Evolutionary conservation across 2,797 vertebrate species (phyloP).

Genomic region (Cossypha caffra): DNA sequence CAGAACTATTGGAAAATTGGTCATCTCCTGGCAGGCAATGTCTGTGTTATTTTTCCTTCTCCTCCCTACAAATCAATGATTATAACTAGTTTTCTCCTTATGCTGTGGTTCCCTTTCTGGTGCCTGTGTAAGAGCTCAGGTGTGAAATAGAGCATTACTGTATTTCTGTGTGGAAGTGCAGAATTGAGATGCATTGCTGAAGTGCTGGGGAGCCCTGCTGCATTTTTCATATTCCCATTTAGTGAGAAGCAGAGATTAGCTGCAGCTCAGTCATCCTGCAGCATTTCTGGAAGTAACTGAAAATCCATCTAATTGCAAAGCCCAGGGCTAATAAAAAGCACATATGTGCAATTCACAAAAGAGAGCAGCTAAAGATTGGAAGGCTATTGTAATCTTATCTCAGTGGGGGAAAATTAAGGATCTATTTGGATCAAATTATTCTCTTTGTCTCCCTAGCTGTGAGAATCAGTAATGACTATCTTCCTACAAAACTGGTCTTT

Average conservation of each 20-base stretch:
- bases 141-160: neutral
- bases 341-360: neutral
- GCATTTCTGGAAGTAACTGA: slow-evolving; percentile 14
- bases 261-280: slow-evolving; percentile 27
- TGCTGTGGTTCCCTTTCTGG: neutral
- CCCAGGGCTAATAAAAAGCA: slow-evolving; percentile 43
- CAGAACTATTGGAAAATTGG: slow-evolving; percentile 44
- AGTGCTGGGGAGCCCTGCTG: neutral
- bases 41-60: neutral
- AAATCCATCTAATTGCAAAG: slow-evolving; percentile 47
- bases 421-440: slow-evolving; percentile 45
- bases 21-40: neutral
- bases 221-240: slow-evolving; percentile 51
- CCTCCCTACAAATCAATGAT: neutral
- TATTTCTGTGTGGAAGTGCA: slow-evolving; percentile 6
- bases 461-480: slow-evolving; percentile 18
- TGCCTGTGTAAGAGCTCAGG: neutral
- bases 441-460: slow-evolving; percentile 36
- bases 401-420: slow-evolving; percentile 17
- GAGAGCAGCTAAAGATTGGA: slow-evolving; percentile 11
- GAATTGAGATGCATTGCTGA: slow-evolving; percentile 41
- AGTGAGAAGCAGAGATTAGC: neutral
- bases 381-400: slow-evolving; percentile 53
- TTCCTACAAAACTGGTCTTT: neutral
- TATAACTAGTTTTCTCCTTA: slow-evolving; percentile 7